Evolutionary conservation across 2,888 invertebrate species (phyloP).

Genomic region (Eucriotettix oculatus): DNA sequence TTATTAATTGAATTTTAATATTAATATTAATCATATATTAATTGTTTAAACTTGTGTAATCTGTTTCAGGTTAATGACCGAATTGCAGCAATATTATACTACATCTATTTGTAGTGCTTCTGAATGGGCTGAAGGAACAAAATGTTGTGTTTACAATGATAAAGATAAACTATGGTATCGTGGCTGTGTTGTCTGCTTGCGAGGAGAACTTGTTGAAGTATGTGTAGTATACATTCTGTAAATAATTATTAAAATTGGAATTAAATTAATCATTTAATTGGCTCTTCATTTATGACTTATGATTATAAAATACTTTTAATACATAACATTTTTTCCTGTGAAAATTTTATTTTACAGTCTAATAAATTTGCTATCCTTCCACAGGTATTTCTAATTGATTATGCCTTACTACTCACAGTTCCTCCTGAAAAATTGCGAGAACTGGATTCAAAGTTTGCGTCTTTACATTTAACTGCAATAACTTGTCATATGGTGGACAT

Average conservation of each 20-base stretch:
- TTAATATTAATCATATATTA: too few species aligned
- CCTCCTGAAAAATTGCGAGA: conserved; percentile 29
- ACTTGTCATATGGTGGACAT: conserved; percentile 54
- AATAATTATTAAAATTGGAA: background rate
- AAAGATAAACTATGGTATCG: conserved; percentile 47
- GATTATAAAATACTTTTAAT: too few species aligned
- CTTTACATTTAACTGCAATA: conserved; percentile 37
- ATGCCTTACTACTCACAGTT: conserved; percentile 36
- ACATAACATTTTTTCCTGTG: too few species aligned
- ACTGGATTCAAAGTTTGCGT: conserved; percentile 32
- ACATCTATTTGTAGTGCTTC: conserved; percentile 13
- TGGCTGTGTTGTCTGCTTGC: conserved; percentile 26
- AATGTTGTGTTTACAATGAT: conserved; percentile 30
- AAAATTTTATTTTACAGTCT: too few species aligned
- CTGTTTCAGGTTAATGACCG: conserved; percentile 24
- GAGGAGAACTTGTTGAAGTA: too few species aligned
- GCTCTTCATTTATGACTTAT: too few species aligned
- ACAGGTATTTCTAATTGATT: conserved; percentile 47
- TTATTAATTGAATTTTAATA: too few species aligned
- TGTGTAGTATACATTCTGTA: background rate
- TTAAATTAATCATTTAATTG: background rate
- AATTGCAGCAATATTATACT: conserved; percentile 36
- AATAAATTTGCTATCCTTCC: background rate
- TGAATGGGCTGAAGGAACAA: conserved; percentile 34
- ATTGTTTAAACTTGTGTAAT: background rate